Conservation (phyloP, 1,140 invertebrate species). For the Antheraea mylitta region DNA sequence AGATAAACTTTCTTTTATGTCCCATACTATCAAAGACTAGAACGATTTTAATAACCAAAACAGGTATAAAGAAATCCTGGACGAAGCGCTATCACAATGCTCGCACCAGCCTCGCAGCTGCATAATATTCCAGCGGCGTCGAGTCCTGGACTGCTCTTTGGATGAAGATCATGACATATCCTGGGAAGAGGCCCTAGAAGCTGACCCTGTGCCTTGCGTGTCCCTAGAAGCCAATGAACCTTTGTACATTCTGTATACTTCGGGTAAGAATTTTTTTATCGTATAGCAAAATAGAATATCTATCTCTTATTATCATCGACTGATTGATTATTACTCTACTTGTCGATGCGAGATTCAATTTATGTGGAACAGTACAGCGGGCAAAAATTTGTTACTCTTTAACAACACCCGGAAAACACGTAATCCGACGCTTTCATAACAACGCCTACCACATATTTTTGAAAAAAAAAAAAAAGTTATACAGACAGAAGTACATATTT, state of each 20-base stretch:
- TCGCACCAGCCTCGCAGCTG: constrained; percentile 85
- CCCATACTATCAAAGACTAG: too few species aligned
- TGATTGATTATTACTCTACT: too few species aligned
- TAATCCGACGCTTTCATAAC: too few species aligned
- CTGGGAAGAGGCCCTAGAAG: constrained; percentile 87
- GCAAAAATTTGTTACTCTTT: too few species aligned
- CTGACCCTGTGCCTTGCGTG: constrained; percentile 88
- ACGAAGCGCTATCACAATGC: constrained; percentile 89
- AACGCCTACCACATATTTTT: too few species aligned
- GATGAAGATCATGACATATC: constrained; percentile 83
- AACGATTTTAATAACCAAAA: not conserved
- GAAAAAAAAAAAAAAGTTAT: too few species aligned
- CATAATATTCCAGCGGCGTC: constrained; percentile 89
- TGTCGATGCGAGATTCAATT: too few species aligned
- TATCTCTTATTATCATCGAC: too few species aligned
- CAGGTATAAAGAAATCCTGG: constrained; percentile 93
- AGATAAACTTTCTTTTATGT: too few species aligned
- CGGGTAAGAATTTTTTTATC: constrained; percentile 78
- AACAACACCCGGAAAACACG: too few species aligned
- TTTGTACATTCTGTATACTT: constrained; percentile 96
- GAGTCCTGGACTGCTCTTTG: constrained; percentile 82
- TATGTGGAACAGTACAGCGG: too few species aligned
- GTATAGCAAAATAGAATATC: not conserved
- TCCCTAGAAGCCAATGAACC: constrained; percentile 93
- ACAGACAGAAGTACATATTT: too few species aligned